Base-by-base conservation (phyloP, 53 echinoderm and acorn worm genomes). In the Temnopleurus reevesii region DNA sequence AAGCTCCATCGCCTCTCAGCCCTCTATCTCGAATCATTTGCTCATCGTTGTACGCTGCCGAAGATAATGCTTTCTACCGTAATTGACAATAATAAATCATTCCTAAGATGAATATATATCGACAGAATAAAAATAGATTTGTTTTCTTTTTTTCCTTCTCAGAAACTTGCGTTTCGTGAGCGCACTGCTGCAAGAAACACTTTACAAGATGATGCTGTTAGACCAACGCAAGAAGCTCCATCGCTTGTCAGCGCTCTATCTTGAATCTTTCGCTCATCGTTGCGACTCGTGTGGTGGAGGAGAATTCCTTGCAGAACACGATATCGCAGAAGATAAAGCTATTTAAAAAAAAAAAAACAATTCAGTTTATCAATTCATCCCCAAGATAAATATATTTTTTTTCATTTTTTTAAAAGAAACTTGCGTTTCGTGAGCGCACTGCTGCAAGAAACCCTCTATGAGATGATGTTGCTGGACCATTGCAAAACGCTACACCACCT, bases 11-110 rank as follows among this genome's bases (percentile, higher is more conserved):
- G 93, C 2, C 89, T 89, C 9, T 90, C 99, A 30, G 99, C 99
- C 0, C 86, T 93, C 82, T 99, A 82, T 86, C 90, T 99, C 17
- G 99, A 99, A 63, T 91, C 93, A 12, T 92, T 93, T 44, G 99
- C 99, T 6, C 99, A 99, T 76, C 95, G 94, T 59, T 99, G 99
- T 76, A n/a, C n/a, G n/a, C n/a, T n/a, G n/a, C n/a, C n/a, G n/a
- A n/a, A n/a, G n/a, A n/a, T n/a, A n/a, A n/a, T n/a, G n/a, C n/a
- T n/a, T n/a, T n/a, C n/a, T n/a, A n/a, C n/a, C n/a, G n/a, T n/a
- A n/a, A n/a, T n/a, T n/a, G n/a, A n/a, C n/a, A n/a, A n/a, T n/a
- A n/a, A n/a, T n/a, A n/a, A n/a, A n/a, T n/a, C n/a, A n/a, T n/a
- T n/a, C n/a, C n/a, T n/a, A n/a, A n/a, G n/a, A n/a, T n/a, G n/a